These are phyloP conservation scores for Falcunculus frontatus DNA, from an alignment of 2,113 vertebrate genomes.

Conservation along the genomic window DNA sequence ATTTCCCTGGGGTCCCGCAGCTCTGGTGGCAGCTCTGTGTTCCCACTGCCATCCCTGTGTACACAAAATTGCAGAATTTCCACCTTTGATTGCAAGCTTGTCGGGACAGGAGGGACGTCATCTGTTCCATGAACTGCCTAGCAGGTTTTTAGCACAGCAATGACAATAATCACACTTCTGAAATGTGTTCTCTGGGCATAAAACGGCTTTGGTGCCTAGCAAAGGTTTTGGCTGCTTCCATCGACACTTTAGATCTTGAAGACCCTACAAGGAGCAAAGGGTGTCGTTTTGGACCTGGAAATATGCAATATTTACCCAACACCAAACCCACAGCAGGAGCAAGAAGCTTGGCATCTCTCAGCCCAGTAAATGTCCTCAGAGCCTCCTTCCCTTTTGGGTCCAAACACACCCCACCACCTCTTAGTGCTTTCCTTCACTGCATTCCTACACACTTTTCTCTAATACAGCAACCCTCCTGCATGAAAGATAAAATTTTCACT, in stretches of 20 bases:
- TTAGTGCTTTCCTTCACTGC: background rate
- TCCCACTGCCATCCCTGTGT: accelerated
- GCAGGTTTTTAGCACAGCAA: background rate
- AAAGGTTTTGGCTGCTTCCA: background rate
- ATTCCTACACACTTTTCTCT: background rate
- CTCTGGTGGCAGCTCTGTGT: accelerated
- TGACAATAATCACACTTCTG: background rate
- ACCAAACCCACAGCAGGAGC: background rate
- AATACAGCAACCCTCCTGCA: background rate
- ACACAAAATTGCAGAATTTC: background rate
- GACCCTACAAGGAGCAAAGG: background rate
- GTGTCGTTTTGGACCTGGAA: background rate
- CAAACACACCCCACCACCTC: background rate
- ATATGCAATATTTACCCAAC: background rate
- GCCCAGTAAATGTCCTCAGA: background rate
- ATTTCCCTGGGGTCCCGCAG: background rate
- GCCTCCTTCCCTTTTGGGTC: background rate
- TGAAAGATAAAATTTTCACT: background rate
- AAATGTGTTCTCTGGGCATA: background rate
- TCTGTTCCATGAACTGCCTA: background rate
- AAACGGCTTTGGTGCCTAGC: background rate
- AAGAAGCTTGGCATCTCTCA: background rate
- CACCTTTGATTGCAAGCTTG: background rate
- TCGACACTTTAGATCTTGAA: background rate
- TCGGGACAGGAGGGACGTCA: background rate